These are phyloP conservation scores for Scaptomyza graminum DNA, from an alignment of 1,140 invertebrate genomes.

Conservation along the genomic window DNA sequence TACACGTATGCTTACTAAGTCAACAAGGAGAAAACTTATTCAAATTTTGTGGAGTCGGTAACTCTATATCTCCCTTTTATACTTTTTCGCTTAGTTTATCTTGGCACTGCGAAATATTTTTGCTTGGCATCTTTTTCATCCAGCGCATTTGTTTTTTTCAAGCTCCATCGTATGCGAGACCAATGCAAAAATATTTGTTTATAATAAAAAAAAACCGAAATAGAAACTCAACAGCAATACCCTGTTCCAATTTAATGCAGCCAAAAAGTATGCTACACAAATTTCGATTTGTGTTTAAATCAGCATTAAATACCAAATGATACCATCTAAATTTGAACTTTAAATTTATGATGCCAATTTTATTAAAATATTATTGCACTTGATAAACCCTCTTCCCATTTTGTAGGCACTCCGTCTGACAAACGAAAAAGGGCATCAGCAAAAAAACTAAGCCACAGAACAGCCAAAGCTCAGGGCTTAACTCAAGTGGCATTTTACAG, in stretches of 20 bases:
- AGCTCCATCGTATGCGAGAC: not conserved
- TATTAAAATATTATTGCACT: not conserved
- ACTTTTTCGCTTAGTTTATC: not conserved
- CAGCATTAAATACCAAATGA: not conserved
- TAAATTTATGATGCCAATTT: not conserved
- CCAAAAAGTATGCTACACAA: conserved; percentile 7
- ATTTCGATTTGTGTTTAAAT: not conserved
- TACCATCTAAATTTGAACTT: not conserved
- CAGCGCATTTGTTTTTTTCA: not conserved
- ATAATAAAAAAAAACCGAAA: conserved; percentile 15
- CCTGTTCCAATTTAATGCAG: not conserved
- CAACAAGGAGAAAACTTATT: not conserved
- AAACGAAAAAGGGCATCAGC: conserved; percentile 10
- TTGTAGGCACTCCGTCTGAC: conserved; percentile 8
- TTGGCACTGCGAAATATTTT: not conserved
- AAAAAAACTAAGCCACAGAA: conserved; percentile 31
- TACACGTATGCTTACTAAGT: not conserved
- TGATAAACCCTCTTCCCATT: not conserved
- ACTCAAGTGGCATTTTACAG: conserved; percentile 55
- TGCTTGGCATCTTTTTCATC: not conserved
- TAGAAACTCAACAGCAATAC: not conserved
- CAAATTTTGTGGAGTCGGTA: not conserved
- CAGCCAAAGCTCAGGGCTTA: conserved; percentile 29
- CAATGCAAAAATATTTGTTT: conserved; percentile 37
- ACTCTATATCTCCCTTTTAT: not conserved